These are phyloP conservation scores for Panthera uncia DNA, from an alignment of 2,113 vertebrate species.

Conservation along the genomic window DNA sequence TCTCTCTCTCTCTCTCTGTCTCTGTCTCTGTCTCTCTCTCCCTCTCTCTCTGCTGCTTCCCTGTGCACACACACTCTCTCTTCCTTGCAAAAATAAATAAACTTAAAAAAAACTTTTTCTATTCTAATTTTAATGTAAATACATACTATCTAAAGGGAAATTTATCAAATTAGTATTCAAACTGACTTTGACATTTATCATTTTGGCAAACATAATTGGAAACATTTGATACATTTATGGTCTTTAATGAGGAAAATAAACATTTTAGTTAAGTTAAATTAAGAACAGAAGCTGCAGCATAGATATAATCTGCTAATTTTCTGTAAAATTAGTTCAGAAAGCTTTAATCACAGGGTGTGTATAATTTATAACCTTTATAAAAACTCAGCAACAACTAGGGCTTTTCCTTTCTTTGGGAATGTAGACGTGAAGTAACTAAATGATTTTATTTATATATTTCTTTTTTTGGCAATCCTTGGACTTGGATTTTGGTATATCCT, in stretches of 20 bases:
- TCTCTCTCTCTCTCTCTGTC: too few species aligned
- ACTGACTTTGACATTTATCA: constrained; percentile 30
- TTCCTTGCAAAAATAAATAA: not conserved
- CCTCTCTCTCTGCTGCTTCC: too few species aligned
- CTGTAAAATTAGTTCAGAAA: not conserved
- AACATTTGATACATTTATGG: not conserved
- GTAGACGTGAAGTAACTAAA: not conserved
- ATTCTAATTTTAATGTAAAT: constrained; percentile 8
- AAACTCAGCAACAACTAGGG: not conserved
- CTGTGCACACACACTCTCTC: too few species aligned
- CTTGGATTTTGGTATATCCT: constrained; percentile 21
- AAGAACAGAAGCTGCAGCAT: not conserved
- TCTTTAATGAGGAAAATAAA: constrained; percentile 34
- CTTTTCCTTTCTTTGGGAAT: not conserved
- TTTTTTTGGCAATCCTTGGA: not conserved
- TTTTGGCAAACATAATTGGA: constrained; percentile 15
- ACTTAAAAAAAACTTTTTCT: not conserved
- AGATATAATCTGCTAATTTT: constrained; percentile 39
- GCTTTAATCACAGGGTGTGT: not conserved
- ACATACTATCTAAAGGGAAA: not conserved
- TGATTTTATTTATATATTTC: not conserved
- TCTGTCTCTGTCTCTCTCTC: too few species aligned
- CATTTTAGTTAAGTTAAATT: constrained; percentile 28
- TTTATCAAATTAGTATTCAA: not conserved
- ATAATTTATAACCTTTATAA: constrained; percentile 28